Evolutionary conservation across 2,888 invertebrate species (phyloP), one percentile per base, ranked within the genome.

Genomic region (Lacanobia wlatinum): DNA sequence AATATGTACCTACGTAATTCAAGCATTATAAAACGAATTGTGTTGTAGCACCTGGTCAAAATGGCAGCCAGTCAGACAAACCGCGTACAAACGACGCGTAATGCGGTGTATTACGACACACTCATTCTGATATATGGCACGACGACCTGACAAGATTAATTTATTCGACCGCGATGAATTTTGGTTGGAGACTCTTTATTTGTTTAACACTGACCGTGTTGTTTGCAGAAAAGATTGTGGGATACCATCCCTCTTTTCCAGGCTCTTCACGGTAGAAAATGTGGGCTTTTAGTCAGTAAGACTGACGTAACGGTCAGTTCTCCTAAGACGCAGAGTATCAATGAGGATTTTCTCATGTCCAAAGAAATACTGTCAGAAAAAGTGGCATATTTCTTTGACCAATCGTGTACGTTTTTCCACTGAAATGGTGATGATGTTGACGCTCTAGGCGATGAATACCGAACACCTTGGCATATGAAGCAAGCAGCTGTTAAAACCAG

Each of bases 61-160:
- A 79, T 78, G 73, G 76, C 70, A 83, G 62, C 75, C 69, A 75
- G 78, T 71, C 59, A 64, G 63, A 81, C 80, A 82, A 84, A 85
- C 82, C 87, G 76, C 84, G 82, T 82, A 87, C 87, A 86, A 88
- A 86, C 83, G 87, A 84, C 78, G 86, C 84, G 84, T 85, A 88
- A 87, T 88, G 85, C 69, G 86, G 87, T 84, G 82, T 85, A 85
- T 86, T 85, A 84, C 84, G 84, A 84, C 87, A 83, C 85, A 82
- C 82, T 88, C 85, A 85, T 82, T 78, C 87, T 89, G 88, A 89
- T 89, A 88, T 87, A 89, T 90, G 80, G 86, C 83, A 72, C 83
- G 70, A 78, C 75, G 77, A 83, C 75, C 80, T 84, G 89, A 87
- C 88, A 83, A 87, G 87, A 84, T 87, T 83, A 87, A 90, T 89